Percentiles rank a stretch among this genome's conserved stretches.
phyloP scores from a whole-genome alignment of 2,113 vertebrate genomes.

The Morone chrysops region DNA sequence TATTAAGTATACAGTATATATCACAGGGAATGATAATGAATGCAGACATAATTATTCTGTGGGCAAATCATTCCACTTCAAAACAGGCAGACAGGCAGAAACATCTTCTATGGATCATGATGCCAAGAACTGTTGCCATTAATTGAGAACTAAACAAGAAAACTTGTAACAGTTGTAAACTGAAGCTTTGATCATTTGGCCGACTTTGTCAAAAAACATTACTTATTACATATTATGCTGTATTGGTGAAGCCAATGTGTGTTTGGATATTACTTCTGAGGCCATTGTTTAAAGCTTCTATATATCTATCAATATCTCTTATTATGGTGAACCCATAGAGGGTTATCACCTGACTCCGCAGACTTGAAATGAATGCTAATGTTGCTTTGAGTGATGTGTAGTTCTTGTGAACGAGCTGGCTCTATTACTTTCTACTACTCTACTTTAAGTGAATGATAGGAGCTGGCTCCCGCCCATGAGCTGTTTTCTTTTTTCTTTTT shows the following conservation, averaged over 20 bases:
- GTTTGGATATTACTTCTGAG: background rate
- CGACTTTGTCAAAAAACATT: background rate
- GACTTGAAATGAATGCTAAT: background rate
- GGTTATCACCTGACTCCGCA: background rate
- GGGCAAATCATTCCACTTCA: conserved; percentile 45
- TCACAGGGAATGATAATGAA: conserved; percentile 46
- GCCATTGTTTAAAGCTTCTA: background rate
- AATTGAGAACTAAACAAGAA: background rate
- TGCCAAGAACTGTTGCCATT: background rate
- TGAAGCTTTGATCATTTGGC: background rate
- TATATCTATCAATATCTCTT: background rate
- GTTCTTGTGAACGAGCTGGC: too few relatives aligned
- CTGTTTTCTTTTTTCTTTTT: too few relatives aligned
- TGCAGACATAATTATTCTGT: conserved; percentile 42
- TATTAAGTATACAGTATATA: conserved; percentile 36
- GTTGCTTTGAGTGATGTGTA: background rate
- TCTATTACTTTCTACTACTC: too few relatives aligned
- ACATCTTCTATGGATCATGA: conserved; percentile 26
- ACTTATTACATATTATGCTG: background rate
- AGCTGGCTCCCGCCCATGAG: too few relatives aligned
- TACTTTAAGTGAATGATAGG: too few relatives aligned
- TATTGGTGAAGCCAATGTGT: background rate
- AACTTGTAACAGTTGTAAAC: too few relatives aligned
- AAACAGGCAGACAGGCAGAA: conserved; percentile 36
- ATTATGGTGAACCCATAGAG: background rate